Evolutionary conservation across 2,113 vertebrate genomes (phyloP).

Genomic region (Calcarius ornatus): DNA sequence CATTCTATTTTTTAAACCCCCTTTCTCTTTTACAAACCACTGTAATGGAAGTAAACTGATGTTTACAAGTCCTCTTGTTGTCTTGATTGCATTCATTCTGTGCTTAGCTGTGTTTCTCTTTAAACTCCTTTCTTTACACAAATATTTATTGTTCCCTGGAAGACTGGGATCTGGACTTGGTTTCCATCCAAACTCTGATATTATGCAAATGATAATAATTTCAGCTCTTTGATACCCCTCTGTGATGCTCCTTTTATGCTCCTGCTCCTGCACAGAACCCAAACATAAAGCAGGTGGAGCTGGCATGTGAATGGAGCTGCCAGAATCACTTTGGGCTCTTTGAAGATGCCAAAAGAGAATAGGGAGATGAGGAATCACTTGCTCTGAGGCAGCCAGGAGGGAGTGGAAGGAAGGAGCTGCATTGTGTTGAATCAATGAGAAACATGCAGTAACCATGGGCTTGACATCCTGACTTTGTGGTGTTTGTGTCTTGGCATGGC

Average conservation of each 20-base stretch:
- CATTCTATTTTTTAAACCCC: background rate
- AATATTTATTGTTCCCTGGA: background rate
- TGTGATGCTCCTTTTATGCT: background rate
- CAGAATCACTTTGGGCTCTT: background rate
- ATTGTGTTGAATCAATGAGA: slow-evolving; percentile 4
- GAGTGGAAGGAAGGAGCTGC: slow-evolving; percentile 6
- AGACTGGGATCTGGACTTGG: background rate
- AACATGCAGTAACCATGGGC: background rate
- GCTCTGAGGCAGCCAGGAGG: background rate
- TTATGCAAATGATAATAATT: slow-evolving; percentile 11
- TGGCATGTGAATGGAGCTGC: background rate
- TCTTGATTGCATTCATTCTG: background rate
- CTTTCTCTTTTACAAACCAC: background rate
- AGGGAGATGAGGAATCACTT: background rate
- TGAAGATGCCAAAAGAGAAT: background rate
- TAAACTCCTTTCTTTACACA: background rate
- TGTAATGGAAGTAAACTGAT: background rate
- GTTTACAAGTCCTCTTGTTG: background rate
- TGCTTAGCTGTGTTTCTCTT: background rate
- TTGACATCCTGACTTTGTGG: slow-evolving; percentile 32
- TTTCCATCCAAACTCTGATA: background rate
- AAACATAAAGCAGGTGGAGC: slow-evolving; percentile 19
- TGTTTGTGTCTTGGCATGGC: slow-evolving; percentile 49
- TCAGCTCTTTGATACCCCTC: background rate
- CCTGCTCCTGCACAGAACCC: background rate